These are phyloP conservation scores for Elanoides forficatus DNA, from an alignment of 2,113 vertebrate genomes.

Conservation along the genomic window DNA sequence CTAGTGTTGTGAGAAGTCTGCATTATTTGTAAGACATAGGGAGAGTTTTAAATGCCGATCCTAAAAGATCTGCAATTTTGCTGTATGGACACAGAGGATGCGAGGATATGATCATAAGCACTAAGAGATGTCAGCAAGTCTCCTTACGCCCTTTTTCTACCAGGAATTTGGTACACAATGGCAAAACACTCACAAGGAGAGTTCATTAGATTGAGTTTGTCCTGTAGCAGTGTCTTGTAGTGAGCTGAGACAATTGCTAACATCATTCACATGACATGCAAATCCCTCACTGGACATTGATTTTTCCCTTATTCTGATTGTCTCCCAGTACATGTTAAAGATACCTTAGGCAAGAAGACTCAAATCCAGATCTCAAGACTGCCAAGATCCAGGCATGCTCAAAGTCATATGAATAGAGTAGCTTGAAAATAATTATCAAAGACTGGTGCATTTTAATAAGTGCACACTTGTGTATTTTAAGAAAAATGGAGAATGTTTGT, in stretches of 20 bases:
- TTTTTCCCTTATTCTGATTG: neutral
- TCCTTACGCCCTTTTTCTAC: neutral
- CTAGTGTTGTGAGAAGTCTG: neutral
- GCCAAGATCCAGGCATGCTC: neutral
- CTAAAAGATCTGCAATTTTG: neutral
- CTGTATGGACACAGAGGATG: neutral
- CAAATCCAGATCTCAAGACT: neutral
- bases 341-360: neutral
- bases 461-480: neutral
- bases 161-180: neutral
- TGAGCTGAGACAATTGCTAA: neutral
- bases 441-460: neutral
- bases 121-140: neutral
- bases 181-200: neutral
- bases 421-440: neutral
- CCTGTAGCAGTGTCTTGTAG: neutral
- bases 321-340: neutral
- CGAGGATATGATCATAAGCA: neutral
- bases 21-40: neutral
- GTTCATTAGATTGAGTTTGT: neutral
- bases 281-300: neutral
- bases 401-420: neutral
- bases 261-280: neutral
- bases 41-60: neutral
- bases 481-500: neutral